phyloP scores from a whole-genome alignment of 2,888 invertebrate species.

The Tridacna gigas region DNA sequence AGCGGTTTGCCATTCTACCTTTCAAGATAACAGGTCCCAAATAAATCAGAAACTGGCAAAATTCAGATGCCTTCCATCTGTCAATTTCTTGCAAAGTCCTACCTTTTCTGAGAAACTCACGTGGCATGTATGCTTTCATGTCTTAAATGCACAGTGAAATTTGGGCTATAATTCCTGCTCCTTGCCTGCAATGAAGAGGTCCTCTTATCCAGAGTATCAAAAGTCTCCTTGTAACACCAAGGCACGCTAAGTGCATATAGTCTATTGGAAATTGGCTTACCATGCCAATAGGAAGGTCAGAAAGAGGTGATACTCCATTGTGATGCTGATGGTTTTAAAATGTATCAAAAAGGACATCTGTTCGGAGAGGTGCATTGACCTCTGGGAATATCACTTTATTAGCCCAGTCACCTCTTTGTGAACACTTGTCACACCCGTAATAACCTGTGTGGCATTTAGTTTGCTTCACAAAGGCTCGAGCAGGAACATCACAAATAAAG shows the following conservation, averaged over 20 bases:
- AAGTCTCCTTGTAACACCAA: constrained; percentile 72
- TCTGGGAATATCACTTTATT: constrained; percentile 57
- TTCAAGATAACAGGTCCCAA: constrained; percentile 73
- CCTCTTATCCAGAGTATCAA: constrained; percentile 67
- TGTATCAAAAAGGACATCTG: constrained; percentile 60
- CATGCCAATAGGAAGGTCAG: constrained; percentile 57
- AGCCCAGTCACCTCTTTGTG: constrained; percentile 45
- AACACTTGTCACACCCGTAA: constrained; percentile 76
- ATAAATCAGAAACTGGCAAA: constrained; percentile 73
- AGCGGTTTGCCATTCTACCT: constrained; percentile 50
- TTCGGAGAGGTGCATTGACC: constrained; percentile 42
- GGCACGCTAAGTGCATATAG: constrained; percentile 79
- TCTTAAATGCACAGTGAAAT: constrained; percentile 27
- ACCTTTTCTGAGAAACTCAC: constrained; percentile 75
- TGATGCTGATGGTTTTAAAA: constrained; percentile 64
- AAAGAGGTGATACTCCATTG: constrained; percentile 55
- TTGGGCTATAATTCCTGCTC: constrained; percentile 7
- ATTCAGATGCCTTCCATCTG: constrained; percentile 79
- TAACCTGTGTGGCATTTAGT: constrained; percentile 75
- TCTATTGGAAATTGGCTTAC: constrained; percentile 75
- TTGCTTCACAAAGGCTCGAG: constrained; percentile 73
- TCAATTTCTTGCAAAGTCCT: constrained; percentile 69
- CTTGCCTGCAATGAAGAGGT: constrained; percentile 35
- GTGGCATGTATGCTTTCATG: constrained; percentile 38
- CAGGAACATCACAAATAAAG: constrained; percentile 78